Base-by-base conservation (phyloP, 92 coral and sea anemone genomes). In the Porites evermanni region DNA sequence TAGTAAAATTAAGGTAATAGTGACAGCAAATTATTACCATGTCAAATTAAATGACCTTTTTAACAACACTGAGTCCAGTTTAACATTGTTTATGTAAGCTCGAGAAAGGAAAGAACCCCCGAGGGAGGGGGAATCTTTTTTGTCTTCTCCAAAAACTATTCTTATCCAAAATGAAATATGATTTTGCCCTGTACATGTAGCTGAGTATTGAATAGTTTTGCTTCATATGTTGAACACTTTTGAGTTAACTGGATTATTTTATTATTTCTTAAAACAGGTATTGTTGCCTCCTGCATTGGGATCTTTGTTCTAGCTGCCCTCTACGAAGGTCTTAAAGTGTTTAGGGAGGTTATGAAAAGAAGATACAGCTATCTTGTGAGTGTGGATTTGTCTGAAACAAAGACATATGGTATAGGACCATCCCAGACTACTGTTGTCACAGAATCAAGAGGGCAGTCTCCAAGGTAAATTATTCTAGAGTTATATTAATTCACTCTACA, bases 251-350 rank as follows among this genome's bases (percentile, higher is more conserved):
- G 47, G 47, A 38, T 38, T 38, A 3, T 38, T 38, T 38, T 38
- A 38, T 38, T 38, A n/a, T 80, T 38, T 4, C 5, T 38, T 38
- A 38, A 38, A 38, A 38, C 61, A 97, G 99, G 97, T 20, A 69
- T 97, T 81, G 80, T 95, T 23, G 96, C 92, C 64, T 97, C 99
- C 6, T 97, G 98, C 83, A 32, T 97, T 80, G 99, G 90, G 38
- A 88, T 97, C 13, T 95, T 97, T 68, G 38, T 97, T 29, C 78
- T 97, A 29, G 99, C 99, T 4, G 92, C 92, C 38, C 80, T 97
- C n/a, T 97, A 97, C 72, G 99, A 97, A 72, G 99, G 99, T 7
- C 91, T 97, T 12, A 97, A 97, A 84, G 99, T 97, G 32, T 26
- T 81, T 44, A 93, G 99, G 53, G 99, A 97, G 70, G 29, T 88